Evolutionary conservation across 2,888 invertebrate species (phyloP).

Genomic region (Troides helena): DNA sequence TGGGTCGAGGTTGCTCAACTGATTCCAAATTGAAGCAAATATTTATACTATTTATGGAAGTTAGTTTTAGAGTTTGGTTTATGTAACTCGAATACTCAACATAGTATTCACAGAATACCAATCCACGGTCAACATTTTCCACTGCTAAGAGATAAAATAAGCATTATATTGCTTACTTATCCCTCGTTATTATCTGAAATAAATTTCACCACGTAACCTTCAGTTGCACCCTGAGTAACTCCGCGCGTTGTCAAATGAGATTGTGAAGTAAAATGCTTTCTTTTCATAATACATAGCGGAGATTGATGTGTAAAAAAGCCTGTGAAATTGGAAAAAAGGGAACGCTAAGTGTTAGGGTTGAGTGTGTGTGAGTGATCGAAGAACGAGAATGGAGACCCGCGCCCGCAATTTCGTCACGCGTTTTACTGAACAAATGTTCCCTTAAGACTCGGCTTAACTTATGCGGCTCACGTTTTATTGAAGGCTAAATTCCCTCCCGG

Average conservation of each 20-base stretch:
- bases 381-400: slow-evolving; percentile 53
- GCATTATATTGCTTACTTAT: background rate
- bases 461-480: slow-evolving; percentile 74
- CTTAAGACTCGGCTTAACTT: slow-evolving; percentile 72
- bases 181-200: background rate
- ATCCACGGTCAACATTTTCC: background rate
- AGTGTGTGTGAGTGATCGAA: slow-evolving; percentile 65
- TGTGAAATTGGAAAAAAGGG: slow-evolving; percentile 78
- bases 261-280: slow-evolving; percentile 54
- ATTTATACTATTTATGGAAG: background rate
- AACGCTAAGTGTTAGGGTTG: slow-evolving; percentile 72
- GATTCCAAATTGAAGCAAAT: slow-evolving; percentile 2
- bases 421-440: slow-evolving; percentile 76
- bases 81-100: background rate
- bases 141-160: too few species aligned
- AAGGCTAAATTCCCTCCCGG: slow-evolving; percentile 61
- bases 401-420: slow-evolving; percentile 76
- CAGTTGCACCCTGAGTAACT: slow-evolving; percentile 16
- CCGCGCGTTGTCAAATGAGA: slow-evolving; percentile 28
- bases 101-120: too few species aligned
- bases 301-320: slow-evolving; percentile 77
- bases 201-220: background rate
- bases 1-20: background rate
- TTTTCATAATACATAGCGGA: slow-evolving; percentile 65
- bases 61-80: background rate